Evolutionary conservation across 2,888 invertebrate genomes (phyloP), one percentile per base, ranked within the genome.

Genomic region (Acanthoscelides obtectus): DNA sequence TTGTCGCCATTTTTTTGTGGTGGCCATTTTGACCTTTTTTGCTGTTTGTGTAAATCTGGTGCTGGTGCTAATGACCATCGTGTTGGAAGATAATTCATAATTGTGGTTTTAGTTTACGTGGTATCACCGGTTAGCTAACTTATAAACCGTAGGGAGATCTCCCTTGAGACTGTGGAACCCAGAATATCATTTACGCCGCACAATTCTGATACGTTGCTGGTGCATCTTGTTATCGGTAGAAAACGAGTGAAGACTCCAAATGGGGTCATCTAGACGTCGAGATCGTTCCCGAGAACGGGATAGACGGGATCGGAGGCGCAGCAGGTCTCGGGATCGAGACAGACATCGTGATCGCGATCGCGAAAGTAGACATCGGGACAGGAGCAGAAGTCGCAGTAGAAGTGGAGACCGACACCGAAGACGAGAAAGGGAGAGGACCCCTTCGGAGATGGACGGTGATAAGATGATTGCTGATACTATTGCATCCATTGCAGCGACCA

Each of bases 201-300:
- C n/a, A n/a, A n/a, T n/a, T n/a, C n/a, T n/a, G n/a, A n/a, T n/a
- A n/a, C n/a, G n/a, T n/a, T n/a, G n/a, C n/a, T n/a, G 5, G 12
- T 1, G 12, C 45, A 45, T 45, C 17, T 45, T 45, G 45, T 1
- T 45, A 45, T 12, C 8, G 1, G 45, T 12, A 17, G 17, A 12
- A 4, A 45, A 1, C 6, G 5, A 45, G 45, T 45, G 45, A 12
- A 12, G 17, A 45, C 45, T 12, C 12, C 17, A 74, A 72, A 89
- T 89, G 89, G 88, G 89, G 79, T 83, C 83, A 2, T 88, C 89
- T 20, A 84, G 88, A 71, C 88, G 88, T 78, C 86, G 88, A 22
- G 88, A 88, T 74, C 84, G 87, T 73, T 87, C 88, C 79, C 84
- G 88, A 25, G 76, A 84, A 80, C 73, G 80, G 8, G 78, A 79